A percentile compares a stretch with the other conserved stretches of the same genome.
These are phyloP conservation scores for Ophion ventricosus DNA, from an alignment of 2,888 invertebrate species.

Conservation along the genomic window DNA sequence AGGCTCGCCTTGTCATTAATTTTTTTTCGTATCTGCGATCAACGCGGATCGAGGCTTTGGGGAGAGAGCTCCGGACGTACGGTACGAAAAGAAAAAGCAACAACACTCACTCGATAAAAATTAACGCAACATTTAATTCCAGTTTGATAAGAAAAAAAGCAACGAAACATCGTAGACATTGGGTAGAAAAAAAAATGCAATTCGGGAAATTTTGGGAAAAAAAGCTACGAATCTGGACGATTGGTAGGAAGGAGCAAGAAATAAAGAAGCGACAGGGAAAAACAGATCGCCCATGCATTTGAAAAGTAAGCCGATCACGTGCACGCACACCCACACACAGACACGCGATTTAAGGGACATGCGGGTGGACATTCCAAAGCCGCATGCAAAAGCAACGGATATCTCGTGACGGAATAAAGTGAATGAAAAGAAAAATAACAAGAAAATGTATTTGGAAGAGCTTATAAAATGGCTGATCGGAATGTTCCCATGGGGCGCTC, in stretches of 20 bases:
- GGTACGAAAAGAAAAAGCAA: not conserved
- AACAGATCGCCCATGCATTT: not conserved
- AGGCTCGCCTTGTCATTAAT: not conserved
- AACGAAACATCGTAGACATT: not conserved
- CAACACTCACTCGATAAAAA: no score
- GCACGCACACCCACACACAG: not conserved
- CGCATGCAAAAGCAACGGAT: not conserved
- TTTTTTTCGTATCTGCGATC: not conserved
- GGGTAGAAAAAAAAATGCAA: not conserved
- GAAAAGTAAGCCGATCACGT: not conserved
- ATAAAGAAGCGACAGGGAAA: not conserved
- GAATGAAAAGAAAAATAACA: not conserved
- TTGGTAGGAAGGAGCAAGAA: not conserved
- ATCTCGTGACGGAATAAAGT: not conserved
- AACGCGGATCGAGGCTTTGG: not conserved
- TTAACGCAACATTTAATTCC: no score
- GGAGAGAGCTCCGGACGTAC: not conserved
- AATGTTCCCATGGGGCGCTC: not conserved
- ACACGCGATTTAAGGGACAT: no score
- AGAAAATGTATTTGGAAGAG: not conserved
- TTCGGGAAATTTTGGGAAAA: not conserved
- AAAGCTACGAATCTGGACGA: not conserved
- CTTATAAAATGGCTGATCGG: not conserved
- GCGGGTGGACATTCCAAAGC: not conserved
- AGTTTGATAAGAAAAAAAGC: not conserved